Base-by-base conservation (phyloP, 2,888 invertebrate genomes). In the Mamestra brassicae region DNA sequence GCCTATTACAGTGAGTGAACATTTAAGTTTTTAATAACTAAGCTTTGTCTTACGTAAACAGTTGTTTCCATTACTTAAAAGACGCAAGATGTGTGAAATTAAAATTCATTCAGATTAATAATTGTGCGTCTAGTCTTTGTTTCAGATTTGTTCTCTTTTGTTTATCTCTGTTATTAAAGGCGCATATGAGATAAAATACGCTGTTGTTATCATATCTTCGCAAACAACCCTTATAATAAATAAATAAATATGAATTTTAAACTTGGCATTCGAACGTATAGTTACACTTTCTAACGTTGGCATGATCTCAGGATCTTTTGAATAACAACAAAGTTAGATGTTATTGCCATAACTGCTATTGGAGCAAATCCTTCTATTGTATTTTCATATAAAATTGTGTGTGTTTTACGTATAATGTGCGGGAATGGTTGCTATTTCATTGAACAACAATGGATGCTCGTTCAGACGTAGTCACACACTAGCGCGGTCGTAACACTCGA, bases 401-500 rank as follows among this genome's bases (percentile, higher is more conserved):
- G 65, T 77, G 74, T 78, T 85, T 82, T 81, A 72, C 70, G 80
- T 83, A 80, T 85, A 85, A 83, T 76, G 83, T 85, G 78, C 74
- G 74, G 72, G 62, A 78, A 62, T 71, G 74, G 61, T 66, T 74
- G 71, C 80, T 60, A 62, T 89, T 85, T 84, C 81, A 85, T 82
- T 84, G 80, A 83, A 83, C 83, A 85, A 85, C 85, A 86, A 89
- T 85, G 84, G 84, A 78, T 88, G 85, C 84, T 86, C 75, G 75
- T 81, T 79, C 81, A 83, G 84, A 85, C 73, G 75, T 79, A 74
- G 71, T 55, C 75, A 74, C 71, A 67, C 45, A 58, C 38, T 76
- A 34, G 68, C 68, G 54, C 50, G 61, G 26, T 64, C 61, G n/a
- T 60, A 65, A 57, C 65, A 66, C 68, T 72, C 50, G 65, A 74